Evolutionary conservation across 53 echinoderm and acorn worm species (phyloP), one percentile per base, ranked within the genome.

Genomic region (Antedon mediterranea): DNA sequence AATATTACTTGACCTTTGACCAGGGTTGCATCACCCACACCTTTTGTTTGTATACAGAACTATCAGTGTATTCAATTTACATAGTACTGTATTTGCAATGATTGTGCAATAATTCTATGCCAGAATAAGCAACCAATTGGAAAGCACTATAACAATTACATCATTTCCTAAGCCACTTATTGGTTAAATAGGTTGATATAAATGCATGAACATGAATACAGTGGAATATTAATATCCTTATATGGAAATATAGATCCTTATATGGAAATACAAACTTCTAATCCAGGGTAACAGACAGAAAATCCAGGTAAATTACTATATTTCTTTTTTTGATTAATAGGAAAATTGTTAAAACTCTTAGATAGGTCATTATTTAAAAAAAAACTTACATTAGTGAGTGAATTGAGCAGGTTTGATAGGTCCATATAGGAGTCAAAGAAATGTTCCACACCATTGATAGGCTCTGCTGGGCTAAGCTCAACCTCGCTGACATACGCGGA

Each of bases 351-450:
- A n/a, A n/a, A n/a, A n/a, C n/a, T n/a, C n/a, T n/a, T n/a, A n/a
- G n/a, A n/a, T n/a, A n/a, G n/a, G n/a, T n/a, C n/a, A n/a, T n/a
- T n/a, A n/a, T n/a, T n/a, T n/a, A n/a, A n/a, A n/a, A n/a, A n/a
- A 37, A 37, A 37, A 57, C 57, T 57, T 57, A 57, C 57, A 57
- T 57, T 57, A 15, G 57, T 18, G 57, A 57, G 9, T 57, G 57
- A 57, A 57, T 78, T 44, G 77, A 91, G 86, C 74, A 91, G 79
- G 43, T 82, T 83, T 20, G 85, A 72, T 74, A 88, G 71, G 80
- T 91, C 85, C 72, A 86, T 86, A 79, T 88, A 91, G 78, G 88
- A 81, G 41, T 91, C 88, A 82, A 91, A 90, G 84, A 91, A 91
- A 72, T 85, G 81, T 29, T 88, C 91, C 78, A 87, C 80, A 78